phyloP scores from a whole-genome alignment of 2,113 vertebrate genomes.

The Athene noctua region DNA sequence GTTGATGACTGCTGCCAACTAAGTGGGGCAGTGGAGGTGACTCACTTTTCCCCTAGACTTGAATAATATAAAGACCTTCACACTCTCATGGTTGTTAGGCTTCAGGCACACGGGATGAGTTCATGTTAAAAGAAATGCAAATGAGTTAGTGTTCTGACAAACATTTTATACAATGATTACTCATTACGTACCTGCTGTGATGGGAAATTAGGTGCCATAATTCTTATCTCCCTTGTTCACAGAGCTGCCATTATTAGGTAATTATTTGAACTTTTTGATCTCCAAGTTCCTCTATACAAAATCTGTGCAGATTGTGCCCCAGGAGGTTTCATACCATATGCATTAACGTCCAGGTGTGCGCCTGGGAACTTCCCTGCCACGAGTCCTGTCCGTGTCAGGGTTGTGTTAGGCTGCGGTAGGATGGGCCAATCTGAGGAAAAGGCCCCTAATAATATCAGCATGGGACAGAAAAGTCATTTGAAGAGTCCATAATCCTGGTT shows the following conservation, averaged over 20 bases:
- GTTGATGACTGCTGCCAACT: neutral
- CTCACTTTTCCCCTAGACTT: neutral
- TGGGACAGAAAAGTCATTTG: fast-evolving
- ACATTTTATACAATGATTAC: neutral
- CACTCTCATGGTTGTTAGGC: neutral
- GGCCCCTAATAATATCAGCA: fast-evolving
- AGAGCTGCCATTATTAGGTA: neutral
- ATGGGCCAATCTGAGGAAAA: neutral
- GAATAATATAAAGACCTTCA: neutral
- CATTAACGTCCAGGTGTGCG: neutral
- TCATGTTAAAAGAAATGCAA: neutral
- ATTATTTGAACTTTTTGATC: neutral
- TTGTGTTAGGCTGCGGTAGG: neutral
- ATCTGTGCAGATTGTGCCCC: neutral
- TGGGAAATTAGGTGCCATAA: neutral
- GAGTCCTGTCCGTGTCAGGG: fast-evolving
- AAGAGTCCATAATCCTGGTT: neutral
- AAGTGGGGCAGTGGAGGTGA: neutral
- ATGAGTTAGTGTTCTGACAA: neutral
- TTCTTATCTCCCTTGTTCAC: neutral
- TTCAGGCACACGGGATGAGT: neutral
- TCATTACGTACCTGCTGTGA: neutral
- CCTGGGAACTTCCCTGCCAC: neutral
- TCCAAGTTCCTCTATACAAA: neutral
- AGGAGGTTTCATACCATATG: neutral